A percentile compares a stretch with the other conserved stretches of the same genome.
Evolutionary conservation across 2,888 invertebrate genomes (phyloP).

Genomic region (Cephus runcator): DNA sequence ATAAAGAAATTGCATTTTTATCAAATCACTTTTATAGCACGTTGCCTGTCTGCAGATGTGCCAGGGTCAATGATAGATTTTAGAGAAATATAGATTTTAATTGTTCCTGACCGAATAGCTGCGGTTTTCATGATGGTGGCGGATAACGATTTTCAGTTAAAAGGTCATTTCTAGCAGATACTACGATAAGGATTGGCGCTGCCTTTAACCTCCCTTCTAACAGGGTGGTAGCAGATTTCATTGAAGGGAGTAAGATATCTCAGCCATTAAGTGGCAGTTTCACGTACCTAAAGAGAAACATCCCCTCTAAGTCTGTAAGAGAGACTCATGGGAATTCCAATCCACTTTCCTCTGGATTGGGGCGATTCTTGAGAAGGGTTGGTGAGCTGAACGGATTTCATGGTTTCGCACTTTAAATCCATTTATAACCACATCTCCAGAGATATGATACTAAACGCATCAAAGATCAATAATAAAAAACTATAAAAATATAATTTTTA

Average conservation of each 20-base stretch:
- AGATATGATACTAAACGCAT: neutral
- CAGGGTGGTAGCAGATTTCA: constrained; percentile 30
- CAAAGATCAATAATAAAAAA: neutral
- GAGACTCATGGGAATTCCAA: constrained; percentile 14
- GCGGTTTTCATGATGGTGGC: neutral
- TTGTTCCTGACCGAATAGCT: neutral
- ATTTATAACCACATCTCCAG: neutral
- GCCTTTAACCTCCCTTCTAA: constrained; percentile 23
- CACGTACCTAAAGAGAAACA: constrained; percentile 26
- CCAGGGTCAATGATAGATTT: neutral
- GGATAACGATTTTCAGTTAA: neutral
- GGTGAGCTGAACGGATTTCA: neutral
- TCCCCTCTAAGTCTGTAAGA: constrained; percentile 34
- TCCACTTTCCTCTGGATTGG: neutral
- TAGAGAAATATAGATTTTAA: neutral
- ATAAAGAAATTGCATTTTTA: neutral
- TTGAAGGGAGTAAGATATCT: constrained; percentile 27
- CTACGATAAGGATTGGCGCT: neutral
- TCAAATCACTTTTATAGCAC: neutral
- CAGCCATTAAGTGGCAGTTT: constrained; percentile 37
- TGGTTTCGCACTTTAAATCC: neutral
- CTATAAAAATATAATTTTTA: neutral
- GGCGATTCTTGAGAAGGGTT: neutral
- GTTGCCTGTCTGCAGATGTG: neutral
- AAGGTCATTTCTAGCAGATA: neutral